Evolutionary conservation across 2,113 vertebrate species (phyloP).

Genomic region (Hippocampus abdominalis): DNA sequence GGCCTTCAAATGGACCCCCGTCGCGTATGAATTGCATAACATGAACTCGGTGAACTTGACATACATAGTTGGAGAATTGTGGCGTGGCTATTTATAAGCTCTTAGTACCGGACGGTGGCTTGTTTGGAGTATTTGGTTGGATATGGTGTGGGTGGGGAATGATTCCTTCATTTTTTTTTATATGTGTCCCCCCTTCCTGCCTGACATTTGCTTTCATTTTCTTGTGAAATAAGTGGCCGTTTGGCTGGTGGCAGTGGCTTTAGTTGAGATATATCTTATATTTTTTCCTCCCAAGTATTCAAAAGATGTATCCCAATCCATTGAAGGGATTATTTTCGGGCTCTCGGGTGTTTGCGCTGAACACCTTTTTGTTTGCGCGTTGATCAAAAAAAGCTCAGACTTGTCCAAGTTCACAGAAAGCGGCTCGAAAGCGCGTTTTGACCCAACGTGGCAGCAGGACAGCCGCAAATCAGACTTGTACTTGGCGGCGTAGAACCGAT

Average conservation of each 20-base stretch:
- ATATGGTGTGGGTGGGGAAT: not conserved
- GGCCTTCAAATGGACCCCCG: constrained; percentile 8
- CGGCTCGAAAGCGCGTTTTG: not conserved
- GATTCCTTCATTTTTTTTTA: not conserved
- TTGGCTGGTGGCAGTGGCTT: not conserved
- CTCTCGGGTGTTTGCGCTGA: too few species aligned
- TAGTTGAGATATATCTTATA: not conserved
- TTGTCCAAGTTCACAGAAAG: not conserved
- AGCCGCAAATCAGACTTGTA: not conserved
- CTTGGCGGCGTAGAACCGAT: not conserved
- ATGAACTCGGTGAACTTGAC: constrained; percentile 50
- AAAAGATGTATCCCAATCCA: not conserved
- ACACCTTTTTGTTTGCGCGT: not conserved
- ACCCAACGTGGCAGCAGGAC: not conserved
- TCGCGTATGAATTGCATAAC: constrained; percentile 49
- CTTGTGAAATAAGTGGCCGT: not conserved
- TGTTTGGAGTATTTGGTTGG: constrained; percentile 8
- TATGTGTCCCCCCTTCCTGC: too few species aligned
- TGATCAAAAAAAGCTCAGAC: not conserved
- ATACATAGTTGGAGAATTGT: constrained; percentile 38
- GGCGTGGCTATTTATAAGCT: constrained; percentile 26
- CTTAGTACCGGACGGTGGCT: not conserved
- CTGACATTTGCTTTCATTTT: not conserved
- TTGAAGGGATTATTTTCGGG: too few species aligned
- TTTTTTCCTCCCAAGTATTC: not conserved